Percentiles rank a stretch among this genome's conserved stretches.
Evolutionary conservation across 92 coral and sea anemone species (phyloP).

Genomic region (Anthopleura xanthogrammica): DNA sequence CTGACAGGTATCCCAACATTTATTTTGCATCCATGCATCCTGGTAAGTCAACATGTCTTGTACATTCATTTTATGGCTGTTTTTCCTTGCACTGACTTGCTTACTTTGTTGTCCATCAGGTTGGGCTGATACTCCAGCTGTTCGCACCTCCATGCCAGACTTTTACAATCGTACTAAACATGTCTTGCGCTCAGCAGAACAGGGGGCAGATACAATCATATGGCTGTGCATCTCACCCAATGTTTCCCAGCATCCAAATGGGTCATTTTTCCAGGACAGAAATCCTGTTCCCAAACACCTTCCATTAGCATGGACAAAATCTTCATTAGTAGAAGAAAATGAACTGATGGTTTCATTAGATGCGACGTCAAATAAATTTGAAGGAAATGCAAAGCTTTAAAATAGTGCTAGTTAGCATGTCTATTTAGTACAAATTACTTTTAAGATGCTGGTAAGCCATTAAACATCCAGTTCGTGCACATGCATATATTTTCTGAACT

Average conservation of each 20-base stretch:
- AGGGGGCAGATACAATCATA: slow-evolving; percentile 90
- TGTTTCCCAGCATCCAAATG: slow-evolving; percentile 59
- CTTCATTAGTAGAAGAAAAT: slow-evolving; percentile 63
- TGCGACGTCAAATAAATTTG: slow-evolving; percentile 56
- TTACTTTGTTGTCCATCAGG: slow-evolving; percentile 39
- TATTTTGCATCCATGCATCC: slow-evolving; percentile 97
- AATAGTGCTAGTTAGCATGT: background rate
- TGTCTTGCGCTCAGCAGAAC: slow-evolving; percentile 71
- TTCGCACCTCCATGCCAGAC: slow-evolving; percentile 82
- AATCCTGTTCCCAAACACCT: slow-evolving; percentile 76
- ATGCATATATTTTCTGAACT: too few relatives aligned
- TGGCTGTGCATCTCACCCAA: slow-evolving; percentile 84
- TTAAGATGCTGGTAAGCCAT: too few relatives aligned
- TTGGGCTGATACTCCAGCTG: slow-evolving; percentile 99
- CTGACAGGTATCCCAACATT: slow-evolving; percentile 71
- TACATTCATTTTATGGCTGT: too few relatives aligned
- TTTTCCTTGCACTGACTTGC: background rate
- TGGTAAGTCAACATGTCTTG: slow-evolving; percentile 45
- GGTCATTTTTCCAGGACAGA: slow-evolving; percentile 88
- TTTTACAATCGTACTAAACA: slow-evolving; percentile 82
- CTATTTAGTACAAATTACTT: background rate
- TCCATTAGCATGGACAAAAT: slow-evolving; percentile 93
- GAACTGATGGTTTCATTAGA: slow-evolving; percentile 60
- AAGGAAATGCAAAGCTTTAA: background rate
- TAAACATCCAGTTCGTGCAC: too few relatives aligned